Conservation (phyloP, 35 echinoderm and acorn worm species). For the Lytechinus variegatus region DNA sequence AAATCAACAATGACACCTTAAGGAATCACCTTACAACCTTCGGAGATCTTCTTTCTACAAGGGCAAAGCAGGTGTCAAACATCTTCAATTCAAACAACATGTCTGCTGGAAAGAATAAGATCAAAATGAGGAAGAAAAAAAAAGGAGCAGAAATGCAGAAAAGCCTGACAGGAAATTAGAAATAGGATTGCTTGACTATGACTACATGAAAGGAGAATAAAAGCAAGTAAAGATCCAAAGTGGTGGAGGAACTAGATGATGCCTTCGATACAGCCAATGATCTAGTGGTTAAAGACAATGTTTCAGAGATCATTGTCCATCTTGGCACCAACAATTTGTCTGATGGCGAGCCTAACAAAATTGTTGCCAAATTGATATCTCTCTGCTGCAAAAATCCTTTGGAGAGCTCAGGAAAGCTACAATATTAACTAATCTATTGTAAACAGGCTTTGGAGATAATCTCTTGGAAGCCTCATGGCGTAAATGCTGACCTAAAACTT, state of each 20-base stretch:
- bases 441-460: too few relatives aligned
- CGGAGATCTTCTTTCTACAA: slow-evolving; percentile 43
- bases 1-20: slow-evolving; percentile 42
- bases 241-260: background rate
- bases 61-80: background rate
- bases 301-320: too few relatives aligned
- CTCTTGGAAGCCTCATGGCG: too few relatives aligned
- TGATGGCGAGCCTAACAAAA: too few relatives aligned
- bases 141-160: background rate
- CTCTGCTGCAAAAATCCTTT: too few relatives aligned
- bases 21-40: slow-evolving; percentile 26
- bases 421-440: too few relatives aligned
- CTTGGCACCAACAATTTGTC: too few relatives aligned
- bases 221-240: background rate
- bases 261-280: too few relatives aligned
- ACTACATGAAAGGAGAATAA: background rate
- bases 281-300: too few relatives aligned
- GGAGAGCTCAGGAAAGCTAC: too few relatives aligned
- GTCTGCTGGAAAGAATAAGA: background rate
- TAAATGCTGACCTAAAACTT: too few relatives aligned
- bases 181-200: background rate
- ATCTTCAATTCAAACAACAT: background rate
- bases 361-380: too few relatives aligned
- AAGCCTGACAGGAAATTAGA: background rate
- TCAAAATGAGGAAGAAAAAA: background rate